phyloP scores from a whole-genome alignment of 2,797 vertebrate genomes.

The Saxicola maurus region DNA sequence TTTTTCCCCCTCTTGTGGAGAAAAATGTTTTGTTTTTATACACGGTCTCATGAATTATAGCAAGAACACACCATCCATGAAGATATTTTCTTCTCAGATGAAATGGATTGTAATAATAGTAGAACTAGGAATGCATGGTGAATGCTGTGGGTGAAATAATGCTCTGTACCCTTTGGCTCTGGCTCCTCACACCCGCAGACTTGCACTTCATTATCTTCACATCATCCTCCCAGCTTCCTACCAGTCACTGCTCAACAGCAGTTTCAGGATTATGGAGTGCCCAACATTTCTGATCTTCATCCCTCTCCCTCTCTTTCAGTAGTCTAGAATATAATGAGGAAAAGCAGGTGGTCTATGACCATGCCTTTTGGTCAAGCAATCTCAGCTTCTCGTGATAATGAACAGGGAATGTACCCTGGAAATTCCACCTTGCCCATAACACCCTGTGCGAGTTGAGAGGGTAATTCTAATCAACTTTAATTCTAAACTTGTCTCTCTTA shows the following conservation, averaged over 20 bases:
- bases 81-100: not conserved
- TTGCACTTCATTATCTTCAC: not conserved
- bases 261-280: not conserved
- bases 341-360: not conserved
- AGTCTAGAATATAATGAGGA: not conserved
- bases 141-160: not conserved
- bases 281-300: not conserved
- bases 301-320: not conserved
- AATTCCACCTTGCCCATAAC: not conserved
- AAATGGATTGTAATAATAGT: not conserved
- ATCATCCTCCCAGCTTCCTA: not conserved
- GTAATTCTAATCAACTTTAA: not conserved
- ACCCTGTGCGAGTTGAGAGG: not conserved
- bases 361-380: not conserved
- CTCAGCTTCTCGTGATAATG: not conserved
- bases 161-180: not conserved
- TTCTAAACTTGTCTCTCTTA: not conserved
- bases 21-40: not conserved
- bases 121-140: not conserved
- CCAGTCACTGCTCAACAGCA: not conserved
- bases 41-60: not conserved
- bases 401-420: not conserved
- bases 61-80: not conserved
- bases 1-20: not conserved
- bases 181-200: not conserved